Base-by-base conservation (phyloP, 2,113 vertebrate genomes). In the Chloropsis hardwickii region DNA sequence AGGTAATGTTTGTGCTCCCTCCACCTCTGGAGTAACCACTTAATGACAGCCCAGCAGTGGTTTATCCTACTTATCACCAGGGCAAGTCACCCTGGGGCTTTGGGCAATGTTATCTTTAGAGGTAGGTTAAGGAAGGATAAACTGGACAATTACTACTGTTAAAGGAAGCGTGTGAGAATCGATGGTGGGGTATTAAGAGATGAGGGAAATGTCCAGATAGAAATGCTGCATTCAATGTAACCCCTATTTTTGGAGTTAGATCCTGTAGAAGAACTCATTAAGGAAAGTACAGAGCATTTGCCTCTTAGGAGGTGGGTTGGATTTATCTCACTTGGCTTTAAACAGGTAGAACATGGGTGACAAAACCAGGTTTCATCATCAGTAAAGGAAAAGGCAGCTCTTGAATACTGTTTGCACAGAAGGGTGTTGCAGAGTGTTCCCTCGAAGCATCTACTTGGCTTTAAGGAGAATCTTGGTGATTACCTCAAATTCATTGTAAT, bases 1-100 rank as follows among this genome's bases (percentile, higher is more conserved):
- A 99, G 99, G 99, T 99, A 98, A 97, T 87, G 94, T 44, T 70
- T 47, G 45, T 44, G 54, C 54, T 71, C 37, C 50, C 78, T 86
- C 69, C 67, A 45, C 42, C 73, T 91, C 90, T 57, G 62, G 47
- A 90, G 31, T 40, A 87, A 65, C 51, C 58, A 45, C 72, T 91
- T 92, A 88, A 89, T 89, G 79, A 86, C 53, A 90, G 82, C 47
- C 28, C 81, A 79, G 79, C 16, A 60, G 64, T 14, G 56, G 11
- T 44, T 80, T 74, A 53, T 72, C 80, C 81, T 83, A 9, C 86
- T 88, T 85, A 72, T 57, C 80, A 77, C 42, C 84, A 73, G 86
- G 54, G 57, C 57, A 76, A 72, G 86, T 50, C 86, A 62, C 5
- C 50, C 11, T 62, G 67, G 57, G 66, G 92, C 51, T 60, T 47